Evolutionary conservation across 2,797 vertebrate genomes (phyloP), one percentile per base, ranked within the genome.

Genomic region (Cuculus canorus): DNA sequence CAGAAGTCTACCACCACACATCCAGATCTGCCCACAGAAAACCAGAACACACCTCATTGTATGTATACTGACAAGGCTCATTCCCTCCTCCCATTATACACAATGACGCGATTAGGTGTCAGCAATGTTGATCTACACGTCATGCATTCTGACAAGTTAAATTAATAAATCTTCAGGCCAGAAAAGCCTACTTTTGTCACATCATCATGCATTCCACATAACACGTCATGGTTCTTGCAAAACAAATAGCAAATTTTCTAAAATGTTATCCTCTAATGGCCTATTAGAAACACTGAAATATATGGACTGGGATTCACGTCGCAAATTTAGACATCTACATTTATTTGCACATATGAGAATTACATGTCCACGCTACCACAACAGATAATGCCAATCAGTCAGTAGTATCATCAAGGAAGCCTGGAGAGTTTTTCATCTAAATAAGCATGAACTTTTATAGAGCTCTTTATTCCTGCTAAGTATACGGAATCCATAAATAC

Each of bases 1-100:
- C 81, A 99, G 96, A 66, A 99, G 98, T 94, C 98, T 98, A 2
- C 99, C 99, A 0, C 99, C 99, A 79, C 99, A 99, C 99, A 99
- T 99, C 99, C 99, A 99, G 92, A 99, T 99, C 99, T 99, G 97
- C 13, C 37, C 87, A 43, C 4, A 53, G 25, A 71, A 56, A 86
- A 83, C 13, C 7, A 94, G 17, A 95, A 89, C 23, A 33, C 3
- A 23, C 5, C 17, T 65, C 65, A 68, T 1, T 23, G 32, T 9
- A 84, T 2, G 4, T 8, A 79, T 2, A 87, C 17, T 24, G 84
- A 92, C 5, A 77, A 8, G 10, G 64, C 75, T 37, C 33, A 57
- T 54, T 23, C 4, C 11, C 32, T 72, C 41, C 45, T 50, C 35
- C 21, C 35, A 14, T 50, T 64, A 48, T 3, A 18, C 4, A 5